Conservation (phyloP, 2,113 vertebrate species). For the Natator depressus region DNA sequence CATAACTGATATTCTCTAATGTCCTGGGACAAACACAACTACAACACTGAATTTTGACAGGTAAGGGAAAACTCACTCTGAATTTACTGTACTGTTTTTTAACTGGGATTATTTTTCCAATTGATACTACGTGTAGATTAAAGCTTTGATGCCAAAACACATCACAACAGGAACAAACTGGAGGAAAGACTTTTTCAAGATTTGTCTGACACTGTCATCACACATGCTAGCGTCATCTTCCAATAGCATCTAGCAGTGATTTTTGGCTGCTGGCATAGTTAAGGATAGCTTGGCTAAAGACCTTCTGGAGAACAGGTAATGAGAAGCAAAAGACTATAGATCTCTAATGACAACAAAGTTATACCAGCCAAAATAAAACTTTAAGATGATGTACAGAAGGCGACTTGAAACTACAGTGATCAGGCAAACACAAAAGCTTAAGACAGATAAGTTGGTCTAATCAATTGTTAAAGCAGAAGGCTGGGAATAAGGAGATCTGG, state of each 20-base stretch:
- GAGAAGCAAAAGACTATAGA: background rate
- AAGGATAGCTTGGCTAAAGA: background rate
- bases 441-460: background rate
- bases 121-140: background rate
- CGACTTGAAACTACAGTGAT: background rate
- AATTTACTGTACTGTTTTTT: background rate
- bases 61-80: background rate
- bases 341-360: background rate
- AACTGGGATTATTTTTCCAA: background rate
- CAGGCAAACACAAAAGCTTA: background rate
- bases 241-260: background rate
- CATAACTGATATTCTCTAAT: background rate
- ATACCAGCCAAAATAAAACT: background rate
- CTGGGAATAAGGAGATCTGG: rapidly evolving
- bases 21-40: background rate
- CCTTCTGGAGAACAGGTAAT: background rate
- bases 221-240: background rate
- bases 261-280: background rate
- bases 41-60: background rate
- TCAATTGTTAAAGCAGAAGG: background rate
- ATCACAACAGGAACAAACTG: background rate
- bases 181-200: background rate
- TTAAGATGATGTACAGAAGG: background rate
- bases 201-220: background rate
- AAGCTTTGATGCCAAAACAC: background rate